A percentile compares a stretch with the other conserved stretches of the same genome.
phyloP scores from a whole-genome alignment of 1,140 invertebrate genomes.

The Xylocopa sonorina region DNA sequence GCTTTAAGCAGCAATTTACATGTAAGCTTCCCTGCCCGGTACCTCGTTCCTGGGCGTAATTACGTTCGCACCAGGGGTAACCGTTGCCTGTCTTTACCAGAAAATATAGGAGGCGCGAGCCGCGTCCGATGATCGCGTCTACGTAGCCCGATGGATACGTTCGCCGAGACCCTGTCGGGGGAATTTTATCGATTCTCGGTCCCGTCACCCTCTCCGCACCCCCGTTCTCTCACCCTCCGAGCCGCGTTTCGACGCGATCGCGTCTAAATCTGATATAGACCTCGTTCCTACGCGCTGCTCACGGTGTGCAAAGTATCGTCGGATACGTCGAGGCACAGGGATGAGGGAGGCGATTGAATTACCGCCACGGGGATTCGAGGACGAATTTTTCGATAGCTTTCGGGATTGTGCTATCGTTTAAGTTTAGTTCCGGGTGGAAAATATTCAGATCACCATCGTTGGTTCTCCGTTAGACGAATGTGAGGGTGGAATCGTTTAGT shows the following conservation, averaged over 20 bases:
- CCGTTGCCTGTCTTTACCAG: conserved; percentile 52
- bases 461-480: no score
- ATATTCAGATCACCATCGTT: not conserved
- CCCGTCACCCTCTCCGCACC: not conserved
- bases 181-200: conserved; percentile 30
- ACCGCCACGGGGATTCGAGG: not conserved
- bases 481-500: no score
- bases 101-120: conserved; percentile 52
- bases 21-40: conserved; percentile 65
- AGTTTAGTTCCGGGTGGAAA: not conserved
- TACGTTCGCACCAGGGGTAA: conserved; percentile 65
- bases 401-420: not conserved
- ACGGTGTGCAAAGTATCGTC: not conserved
- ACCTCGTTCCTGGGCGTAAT: conserved; percentile 60
- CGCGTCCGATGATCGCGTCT: conserved; percentile 25
- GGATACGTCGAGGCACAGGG: not conserved
- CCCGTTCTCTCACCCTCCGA: not conserved
- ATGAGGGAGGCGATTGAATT: not conserved
- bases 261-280: conserved; percentile 30
- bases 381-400: not conserved
- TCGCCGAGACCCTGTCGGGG: not conserved
- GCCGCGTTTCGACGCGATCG: not conserved
- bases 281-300: conserved; percentile 3
- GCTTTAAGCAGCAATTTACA: conserved; percentile 76
- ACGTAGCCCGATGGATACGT: conserved; percentile 2